Evolutionary conservation across 2,888 invertebrate genomes (phyloP), one percentile per base, ranked within the genome.

Genomic region (Drosophila subsilvestris): DNA sequence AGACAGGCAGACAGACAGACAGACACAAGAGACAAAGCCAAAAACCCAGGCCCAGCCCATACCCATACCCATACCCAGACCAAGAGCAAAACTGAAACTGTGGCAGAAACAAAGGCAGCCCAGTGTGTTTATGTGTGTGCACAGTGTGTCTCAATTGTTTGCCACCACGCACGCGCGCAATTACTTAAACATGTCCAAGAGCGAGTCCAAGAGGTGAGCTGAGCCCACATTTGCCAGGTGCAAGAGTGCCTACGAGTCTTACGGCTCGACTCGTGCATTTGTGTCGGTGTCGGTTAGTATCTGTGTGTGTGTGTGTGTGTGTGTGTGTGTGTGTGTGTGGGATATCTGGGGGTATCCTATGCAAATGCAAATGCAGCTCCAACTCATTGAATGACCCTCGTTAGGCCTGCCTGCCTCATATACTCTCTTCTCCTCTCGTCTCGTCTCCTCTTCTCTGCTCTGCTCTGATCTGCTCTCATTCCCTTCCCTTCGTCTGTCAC

Each of bases 121-220:
- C 58, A 68, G 37, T 62, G 32, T 61, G 47, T 56, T 51, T 68
- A 22, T 43, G 47, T 56, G 55, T 68, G 27, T 43, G 49, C 63
- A 83, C 89, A 82, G 75, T 87, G 88, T 87, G 81, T 81, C 88
- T 73, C 89, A 84, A 84, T 83, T 83, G 83, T 89, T 88, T 79
- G 88, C 89, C 83, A 83, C 83, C 83, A 89, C 83, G 89, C 89
- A 85, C 86, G 84, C 89, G 89, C 88, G 84, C 89, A 89, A 86
- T 89, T 88, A 82, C 86, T 71, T 86, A 82, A 85, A 76, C 83
- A 86, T 74, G 86, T 66, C 66, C 74, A 62, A 89, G 85, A 87
- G 78, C 85, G 72, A 80, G 85, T 86, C 81, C 63, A 65, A 78
- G 82, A 53, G 78, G 74, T 83, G 74, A 73, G 78, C 72, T 83